Evolutionary conservation across 2,113 vertebrate species (phyloP).

Genomic region (Xiphophorus couchianus): DNA sequence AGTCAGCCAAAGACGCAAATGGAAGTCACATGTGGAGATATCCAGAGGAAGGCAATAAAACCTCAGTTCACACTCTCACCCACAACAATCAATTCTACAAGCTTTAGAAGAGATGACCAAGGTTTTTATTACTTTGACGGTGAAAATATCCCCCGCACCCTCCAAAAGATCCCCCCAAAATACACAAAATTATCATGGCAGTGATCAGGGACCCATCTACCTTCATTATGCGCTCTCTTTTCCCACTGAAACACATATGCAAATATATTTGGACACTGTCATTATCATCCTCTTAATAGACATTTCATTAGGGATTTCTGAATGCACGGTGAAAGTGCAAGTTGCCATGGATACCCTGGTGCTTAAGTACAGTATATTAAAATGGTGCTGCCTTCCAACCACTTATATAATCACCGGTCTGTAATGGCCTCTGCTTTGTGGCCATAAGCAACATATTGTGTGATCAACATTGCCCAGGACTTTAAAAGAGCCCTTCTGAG

Average conservation of each 20-base stretch:
- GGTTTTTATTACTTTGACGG: conserved; percentile 12
- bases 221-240: conserved; percentile 21
- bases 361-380: conserved; percentile 82
- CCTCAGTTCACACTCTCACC: conserved; percentile 58
- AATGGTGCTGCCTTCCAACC: conserved; percentile 74
- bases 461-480: conserved; percentile 65
- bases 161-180: background rate
- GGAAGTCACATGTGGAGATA: conserved; percentile 79
- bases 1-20: conserved; percentile 75
- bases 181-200: conserved; percentile 13
- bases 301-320: conserved; percentile 81
- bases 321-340: conserved; percentile 70
- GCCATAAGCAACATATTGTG: conserved; percentile 71
- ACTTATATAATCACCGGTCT: conserved; percentile 79
- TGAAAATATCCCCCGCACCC: conserved; percentile 7
- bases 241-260: conserved; percentile 71
- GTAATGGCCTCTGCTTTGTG: conserved; percentile 78
- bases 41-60: conserved; percentile 53
- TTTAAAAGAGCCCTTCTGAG: conserved; percentile 36
- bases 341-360: conserved; percentile 84
- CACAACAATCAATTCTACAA: conserved; percentile 13
- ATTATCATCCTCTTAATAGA: conserved; percentile 83
- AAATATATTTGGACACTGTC: conserved; percentile 82
- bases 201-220: conserved; percentile 32
- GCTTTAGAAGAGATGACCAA: background rate